Conservation (phyloP, 2,113 vertebrate species). For the Rattus norvegicus region GRCr8 NC_086032.1:50777501-50778000, state of each 20-base stretch:
- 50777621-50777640: neutral
- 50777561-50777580: neutral
- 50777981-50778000: neutral
- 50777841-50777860: too few relatives aligned
- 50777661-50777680: neutral
- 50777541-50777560: neutral
- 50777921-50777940: neutral
- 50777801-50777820: neutral
- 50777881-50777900: neutral
- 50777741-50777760: neutral
- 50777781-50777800: neutral
- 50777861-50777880: neutral
- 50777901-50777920: too few relatives aligned
- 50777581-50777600: neutral
- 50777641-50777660: neutral
- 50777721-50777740: neutral
- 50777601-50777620: neutral
- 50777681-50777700: neutral
- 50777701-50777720: too few relatives aligned
- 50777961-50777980: neutral
- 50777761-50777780: neutral
- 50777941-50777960: neutral
- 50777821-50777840: neutral
- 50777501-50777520: too few relatives aligned
- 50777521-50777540: neutral